A percentile compares a stretch with the other conserved stretches of the same genome.
These are phyloP conservation scores for Tetramorium bicarinatum DNA, from an alignment of 2,888 invertebrate genomes.

Conservation along the genomic window DNA sequence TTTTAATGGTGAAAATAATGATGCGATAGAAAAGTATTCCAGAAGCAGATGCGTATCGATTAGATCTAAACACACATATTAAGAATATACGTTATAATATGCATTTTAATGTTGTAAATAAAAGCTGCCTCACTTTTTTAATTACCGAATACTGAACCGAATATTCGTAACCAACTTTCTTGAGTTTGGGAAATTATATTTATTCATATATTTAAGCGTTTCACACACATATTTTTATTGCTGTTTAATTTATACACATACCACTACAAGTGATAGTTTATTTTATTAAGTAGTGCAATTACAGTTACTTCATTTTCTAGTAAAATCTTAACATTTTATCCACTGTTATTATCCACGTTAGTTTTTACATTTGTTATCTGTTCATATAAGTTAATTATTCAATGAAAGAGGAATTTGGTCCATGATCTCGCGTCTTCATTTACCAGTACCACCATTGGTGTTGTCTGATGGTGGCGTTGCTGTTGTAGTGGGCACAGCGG, in stretches of 20 bases:
- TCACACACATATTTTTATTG: slow-evolving; percentile 8
- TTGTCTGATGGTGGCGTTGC: too few species aligned
- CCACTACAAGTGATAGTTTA: neutral
- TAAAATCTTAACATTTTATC: neutral
- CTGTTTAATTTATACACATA: neutral
- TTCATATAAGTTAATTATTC: too few species aligned
- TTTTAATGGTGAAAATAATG: neutral
- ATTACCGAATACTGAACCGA: neutral
- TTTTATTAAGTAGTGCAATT: neutral
- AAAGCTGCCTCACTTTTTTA: neutral
- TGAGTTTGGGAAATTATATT: neutral
- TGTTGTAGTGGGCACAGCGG: too few species aligned
- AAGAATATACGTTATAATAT: neutral
- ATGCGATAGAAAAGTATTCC: neutral
- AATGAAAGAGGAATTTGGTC: neutral
- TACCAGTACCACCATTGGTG: neutral
- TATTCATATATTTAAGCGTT: neutral
- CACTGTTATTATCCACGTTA: neutral
- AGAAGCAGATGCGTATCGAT: neutral
- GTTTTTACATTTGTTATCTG: neutral
- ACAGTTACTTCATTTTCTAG: neutral
- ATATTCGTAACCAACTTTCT: neutral
- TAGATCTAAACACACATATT: neutral
- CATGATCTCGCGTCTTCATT: neutral
- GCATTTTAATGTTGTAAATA: neutral